A percentile compares a stretch with the other conserved stretches of the same genome.
Evolutionary conservation across 2,797 vertebrate genomes (phyloP).

Genomic region (Chaenodraco wilsoni): DNA sequence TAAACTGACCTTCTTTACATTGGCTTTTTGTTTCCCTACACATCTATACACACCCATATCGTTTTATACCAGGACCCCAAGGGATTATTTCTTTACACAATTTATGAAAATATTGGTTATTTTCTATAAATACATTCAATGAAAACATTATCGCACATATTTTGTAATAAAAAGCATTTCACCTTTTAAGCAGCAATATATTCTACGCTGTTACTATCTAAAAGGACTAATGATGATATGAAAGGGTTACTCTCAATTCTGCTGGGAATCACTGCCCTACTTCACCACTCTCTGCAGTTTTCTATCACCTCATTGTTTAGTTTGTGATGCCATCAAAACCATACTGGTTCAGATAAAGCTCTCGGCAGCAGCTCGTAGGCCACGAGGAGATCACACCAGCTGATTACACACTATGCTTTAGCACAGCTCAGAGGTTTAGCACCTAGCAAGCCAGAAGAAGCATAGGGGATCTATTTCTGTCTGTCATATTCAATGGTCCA

Average conservation of each 20-base stretch:
- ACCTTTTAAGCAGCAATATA: neutral
- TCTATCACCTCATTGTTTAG: constrained; percentile 11
- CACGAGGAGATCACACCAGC: constrained; percentile 9
- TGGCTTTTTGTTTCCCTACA: neutral
- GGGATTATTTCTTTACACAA: neutral
- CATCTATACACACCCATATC: neutral
- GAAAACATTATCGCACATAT: constrained; percentile 2
- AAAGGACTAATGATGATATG: constrained; percentile 16
- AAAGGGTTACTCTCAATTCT: constrained; percentile 21
- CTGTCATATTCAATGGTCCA: constrained; percentile 36
- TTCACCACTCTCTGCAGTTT: constrained; percentile 12
- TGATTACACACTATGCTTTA: neutral
- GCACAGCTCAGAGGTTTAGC: neutral
- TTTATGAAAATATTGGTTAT: neutral
- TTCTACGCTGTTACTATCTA: neutral
- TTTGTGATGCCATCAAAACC: neutral
- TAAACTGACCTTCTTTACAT: neutral
- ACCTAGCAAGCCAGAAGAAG: neutral
- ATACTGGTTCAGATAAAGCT: constrained; percentile 3
- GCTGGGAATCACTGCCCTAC: constrained; percentile 11
- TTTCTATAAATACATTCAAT: neutral
- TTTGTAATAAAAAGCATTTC: neutral
- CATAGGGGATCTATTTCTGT: constrained; percentile 8
- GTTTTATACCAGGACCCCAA: neutral
- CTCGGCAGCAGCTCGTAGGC: neutral